Evolutionary conservation across 2,113 vertebrate species (phyloP), one percentile per base, ranked within the genome.

Genomic region (Cavia aperea): DNA sequence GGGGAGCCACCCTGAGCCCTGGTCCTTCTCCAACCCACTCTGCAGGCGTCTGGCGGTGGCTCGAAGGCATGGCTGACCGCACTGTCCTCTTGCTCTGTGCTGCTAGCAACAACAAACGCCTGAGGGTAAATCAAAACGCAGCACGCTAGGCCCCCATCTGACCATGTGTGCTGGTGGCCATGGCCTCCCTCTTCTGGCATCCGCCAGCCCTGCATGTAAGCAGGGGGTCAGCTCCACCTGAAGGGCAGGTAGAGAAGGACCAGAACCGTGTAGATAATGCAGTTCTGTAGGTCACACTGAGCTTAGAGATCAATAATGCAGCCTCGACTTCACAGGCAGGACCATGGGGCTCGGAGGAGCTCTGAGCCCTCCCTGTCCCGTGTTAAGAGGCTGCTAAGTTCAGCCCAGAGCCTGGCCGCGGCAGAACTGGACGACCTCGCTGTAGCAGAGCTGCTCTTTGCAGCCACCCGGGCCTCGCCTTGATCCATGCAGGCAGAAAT

Each of bases 151-250:
- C 46, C 18, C 19, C 43, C 23, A 5, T n/a, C 29, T 15, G 16
- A 0, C 5, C 0, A 0, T 1, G 13, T 1, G 0, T 0, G 0
- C 56, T 3, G 7, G 82, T 31, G n/a, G 63, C 83, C 4, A 1
- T 1, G 19, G 2, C 39, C 72, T 56, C 8, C 11, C 11, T 7
- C 63, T 58, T 54, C 1, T 0, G 36, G 70, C 5, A 15, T 15
- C 58, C 9, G 24, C 24, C 31, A 21, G 75, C 43, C 8, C 9
- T 12, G 0, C 2, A 6, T 5, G 2, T 1, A 1, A 1, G 7
- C 39, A 39, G 24, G 2, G 9, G 26, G 73, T 29, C 24, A 49
- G 13, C 43, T 77, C 24, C 26, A 14, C 73, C 73, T 77, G 43
- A 26, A 43, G 33, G 60, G 2, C 5, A 51, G 43, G 7, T 26